Evolutionary conservation across 1,140 invertebrate species (phyloP), one percentile per base, ranked within the genome.

Genomic region (Drosophila obscura): DNA sequence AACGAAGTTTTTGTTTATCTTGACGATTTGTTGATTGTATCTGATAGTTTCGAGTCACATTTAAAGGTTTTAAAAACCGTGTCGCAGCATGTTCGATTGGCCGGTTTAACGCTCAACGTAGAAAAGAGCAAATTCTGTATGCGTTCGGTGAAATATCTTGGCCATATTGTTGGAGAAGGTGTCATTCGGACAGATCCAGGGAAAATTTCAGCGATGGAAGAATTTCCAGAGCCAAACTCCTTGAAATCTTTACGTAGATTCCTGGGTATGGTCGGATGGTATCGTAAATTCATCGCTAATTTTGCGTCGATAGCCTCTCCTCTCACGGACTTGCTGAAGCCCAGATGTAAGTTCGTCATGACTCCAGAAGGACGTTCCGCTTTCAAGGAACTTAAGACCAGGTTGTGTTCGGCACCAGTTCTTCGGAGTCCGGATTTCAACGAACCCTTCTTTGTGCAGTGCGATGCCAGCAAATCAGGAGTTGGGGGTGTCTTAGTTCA

Each of bases 101-200:
- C n/a, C n/a, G n/a, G n/a, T n/a, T n/a, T n/a, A n/a, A n/a, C n/a
- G n/a, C n/a, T n/a, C n/a, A n/a, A n/a, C n/a, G n/a, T n/a, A n/a
- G n/a, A n/a, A n/a, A 60, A 60, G 19, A 60, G 46, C 19, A 43
- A 60, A n/a, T 60, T 60, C 15, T 60, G 57, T 16, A 41, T 49
- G 31, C 45, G 24, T 9, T 49, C 24, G 6, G 57, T 60, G 1
- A 48, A 35, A 11, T 60, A 60, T 41, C 39, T 52, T 8, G 22
- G 50, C 2, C 50, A 62, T n/a, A 52, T 62, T 9, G 26, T 62
- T 15, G 59, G 59, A 6, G 49, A 52, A 19, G 49, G 59, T 4
- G 59, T 50, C 9, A 16, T 62, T 22, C 24, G 49, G 1, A 62
- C 59, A 0, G 49, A 62, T 28, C 59, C 49, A 13, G 49, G 45